phyloP scores from a whole-genome alignment of 2,888 invertebrate genomes.

The Leucania comma region DNA sequence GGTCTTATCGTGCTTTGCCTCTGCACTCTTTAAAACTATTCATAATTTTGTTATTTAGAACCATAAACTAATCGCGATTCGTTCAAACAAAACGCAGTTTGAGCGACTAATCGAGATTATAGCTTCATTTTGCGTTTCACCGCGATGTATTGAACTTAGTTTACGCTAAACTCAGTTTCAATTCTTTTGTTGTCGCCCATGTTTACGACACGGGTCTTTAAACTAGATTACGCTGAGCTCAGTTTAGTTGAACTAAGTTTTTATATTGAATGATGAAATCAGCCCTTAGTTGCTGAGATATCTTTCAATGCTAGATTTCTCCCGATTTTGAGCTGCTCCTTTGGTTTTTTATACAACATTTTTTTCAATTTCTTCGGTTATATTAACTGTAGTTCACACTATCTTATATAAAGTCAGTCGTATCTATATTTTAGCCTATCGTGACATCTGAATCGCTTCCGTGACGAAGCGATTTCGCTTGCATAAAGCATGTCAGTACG shows the following conservation, averaged over 20 bases:
- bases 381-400: background rate
- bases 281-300: no score
- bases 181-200: no score
- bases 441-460: conserved; percentile 59
- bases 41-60: conserved; percentile 3
- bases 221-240: no score
- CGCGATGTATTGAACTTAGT: no score
- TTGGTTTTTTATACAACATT: background rate
- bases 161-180: no score
- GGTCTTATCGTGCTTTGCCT: conserved; percentile 44
- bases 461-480: conserved; percentile 69
- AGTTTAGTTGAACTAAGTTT: no score
- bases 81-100: no score
- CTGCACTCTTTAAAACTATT: conserved; percentile 5
- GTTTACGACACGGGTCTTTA: no score
- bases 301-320: background rate
- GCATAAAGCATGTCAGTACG: conserved; percentile 48
- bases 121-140: no score
- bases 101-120: no score
- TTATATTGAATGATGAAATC: no score
- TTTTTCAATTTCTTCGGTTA: background rate
- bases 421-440: conserved; percentile 29
- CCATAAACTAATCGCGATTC: no score
- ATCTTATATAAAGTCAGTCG: background rate
- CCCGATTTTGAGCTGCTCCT: background rate